phyloP scores from a whole-genome alignment of 2,888 invertebrate genomes.

The Cheilosia grossa region DNA sequence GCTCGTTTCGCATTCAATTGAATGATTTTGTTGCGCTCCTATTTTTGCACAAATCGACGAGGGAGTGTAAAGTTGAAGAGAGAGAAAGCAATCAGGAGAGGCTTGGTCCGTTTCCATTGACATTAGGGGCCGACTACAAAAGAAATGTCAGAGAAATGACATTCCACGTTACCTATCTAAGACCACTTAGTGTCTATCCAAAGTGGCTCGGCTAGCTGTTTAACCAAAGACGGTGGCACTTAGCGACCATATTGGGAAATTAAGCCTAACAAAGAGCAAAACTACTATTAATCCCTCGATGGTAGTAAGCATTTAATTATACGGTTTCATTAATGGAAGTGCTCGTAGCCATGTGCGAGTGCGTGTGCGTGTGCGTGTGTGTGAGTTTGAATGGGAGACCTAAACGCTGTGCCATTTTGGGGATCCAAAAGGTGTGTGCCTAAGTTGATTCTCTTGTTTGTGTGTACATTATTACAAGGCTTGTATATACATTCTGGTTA shows the following conservation, averaged over 20 bases:
- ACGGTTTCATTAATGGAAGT: constrained; percentile 77
- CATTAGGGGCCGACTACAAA: neutral
- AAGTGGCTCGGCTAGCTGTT: constrained; percentile 34
- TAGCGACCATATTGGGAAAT: constrained; percentile 46
- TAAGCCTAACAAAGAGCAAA: constrained; percentile 43
- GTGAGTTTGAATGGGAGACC: constrained; percentile 11
- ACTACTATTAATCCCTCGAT: constrained; percentile 53
- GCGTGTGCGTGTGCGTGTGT: constrained; percentile 10
- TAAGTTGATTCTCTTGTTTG: constrained; percentile 57
- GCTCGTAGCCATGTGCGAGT: constrained; percentile 30
- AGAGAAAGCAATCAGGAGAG: too few relatives aligned
- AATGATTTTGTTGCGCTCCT: constrained; percentile 50
- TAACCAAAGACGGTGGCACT: constrained; percentile 47
- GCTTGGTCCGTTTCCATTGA: neutral
- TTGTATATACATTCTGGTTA: constrained; percentile 1
- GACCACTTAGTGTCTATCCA: constrained; percentile 37
- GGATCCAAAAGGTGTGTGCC: constrained; percentile 19
- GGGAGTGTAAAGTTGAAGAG: neutral
- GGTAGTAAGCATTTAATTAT: constrained; percentile 72
- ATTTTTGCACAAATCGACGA: constrained; percentile 30
- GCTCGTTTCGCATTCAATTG: constrained; percentile 46
- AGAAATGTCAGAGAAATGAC: too few relatives aligned
- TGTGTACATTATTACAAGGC: constrained; percentile 9
- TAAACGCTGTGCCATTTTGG: constrained; percentile 28
- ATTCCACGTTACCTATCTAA: constrained; percentile 41